These are phyloP conservation scores for Drosophila sulfurigaster DNA, from an alignment of 1,140 invertebrate genomes.

Conservation along the genomic window DNA sequence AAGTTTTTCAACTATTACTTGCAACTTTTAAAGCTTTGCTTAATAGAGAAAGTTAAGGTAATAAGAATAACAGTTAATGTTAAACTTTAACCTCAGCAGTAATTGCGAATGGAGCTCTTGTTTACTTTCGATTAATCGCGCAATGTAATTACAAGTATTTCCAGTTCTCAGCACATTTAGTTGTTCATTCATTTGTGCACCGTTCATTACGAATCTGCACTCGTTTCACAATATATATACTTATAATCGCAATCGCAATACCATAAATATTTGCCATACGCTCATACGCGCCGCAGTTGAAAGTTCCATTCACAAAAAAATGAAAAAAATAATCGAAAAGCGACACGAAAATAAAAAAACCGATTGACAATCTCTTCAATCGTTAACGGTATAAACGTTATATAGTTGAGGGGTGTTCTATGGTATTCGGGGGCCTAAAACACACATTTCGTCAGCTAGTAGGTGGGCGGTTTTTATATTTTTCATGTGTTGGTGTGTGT, in stretches of 20 bases:
- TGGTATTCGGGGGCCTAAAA: neutral
- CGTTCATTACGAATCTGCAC: slow-evolving; percentile 27
- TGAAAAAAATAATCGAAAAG: neutral
- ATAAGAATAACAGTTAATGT: neutral
- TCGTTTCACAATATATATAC: slow-evolving; percentile 21
- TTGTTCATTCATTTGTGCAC: neutral
- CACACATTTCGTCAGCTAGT: slow-evolving; percentile 27
- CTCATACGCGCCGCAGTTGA: slow-evolving; percentile 8
- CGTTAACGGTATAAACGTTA: neutral
- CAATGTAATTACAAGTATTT: slow-evolving; percentile 9
- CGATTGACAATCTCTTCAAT: no score
- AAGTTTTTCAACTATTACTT: neutral
- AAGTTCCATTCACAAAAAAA: slow-evolving; percentile 58
- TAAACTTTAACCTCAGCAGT: neutral
- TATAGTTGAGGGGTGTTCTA: slow-evolving; percentile 4
- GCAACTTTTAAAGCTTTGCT: neutral
- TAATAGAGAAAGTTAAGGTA: neutral
- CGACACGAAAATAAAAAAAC: neutral
- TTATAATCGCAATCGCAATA: slow-evolving; percentile 28
- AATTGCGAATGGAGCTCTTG: neutral
- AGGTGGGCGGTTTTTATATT: neutral
- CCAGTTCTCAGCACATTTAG: slow-evolving; percentile 7
- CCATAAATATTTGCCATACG: slow-evolving; percentile 34
- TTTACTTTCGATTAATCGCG: neutral
- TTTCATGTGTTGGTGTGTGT: neutral